Base-by-base conservation (phyloP, 1,140 invertebrate species). In the Platyscapa corneri region DNA sequence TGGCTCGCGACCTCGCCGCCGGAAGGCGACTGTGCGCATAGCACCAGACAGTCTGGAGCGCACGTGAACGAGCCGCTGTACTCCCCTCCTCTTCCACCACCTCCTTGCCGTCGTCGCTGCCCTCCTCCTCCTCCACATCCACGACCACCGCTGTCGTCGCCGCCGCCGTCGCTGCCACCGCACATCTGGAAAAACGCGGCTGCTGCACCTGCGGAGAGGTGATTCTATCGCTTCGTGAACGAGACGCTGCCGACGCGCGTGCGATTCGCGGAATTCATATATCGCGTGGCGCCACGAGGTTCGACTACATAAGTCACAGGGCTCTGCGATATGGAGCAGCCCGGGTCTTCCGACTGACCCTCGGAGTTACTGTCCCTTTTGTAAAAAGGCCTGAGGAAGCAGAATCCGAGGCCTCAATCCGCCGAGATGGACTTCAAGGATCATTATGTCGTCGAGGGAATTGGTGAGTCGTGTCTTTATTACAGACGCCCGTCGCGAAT, bases 341-440 rank as follows among this genome's bases (percentile, higher is more conserved):
- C 23, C 56, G 56, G 23, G 23, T 5, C 56, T 10, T 60, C 56
- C 23, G 20, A 60, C 5, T 60, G 56, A 60, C 3, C 56, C 56
- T 16, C 49, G 16, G 49, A 53, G 49, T 3, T 20, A 23, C 23
- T 27, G 23, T 27, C 56, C 23, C 23, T 27, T 53, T 53, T 10
- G 2, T 3, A 20, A 23, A 60, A 5, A 12, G 3, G 23, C 27
- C 20, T 16, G 3, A 12, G 49, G 49, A 53, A 53, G 18, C 8
- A 53, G 86, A 20, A 18, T 7, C 12, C 49, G 49, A 60, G 56
- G 23, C 2, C 56, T 14, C 2, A 14, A 91, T n/a, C n/a, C 70
- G 87, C 89, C 14, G 89, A 90, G 83, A 92, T 93, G 92, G 91
- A 91, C 86, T 88, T 91, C 12, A 93, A 91, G 87, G 90, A 93